Base-by-base conservation (phyloP, 2,888 invertebrate species). In the Leptinotarsa tumamoca region DNA sequence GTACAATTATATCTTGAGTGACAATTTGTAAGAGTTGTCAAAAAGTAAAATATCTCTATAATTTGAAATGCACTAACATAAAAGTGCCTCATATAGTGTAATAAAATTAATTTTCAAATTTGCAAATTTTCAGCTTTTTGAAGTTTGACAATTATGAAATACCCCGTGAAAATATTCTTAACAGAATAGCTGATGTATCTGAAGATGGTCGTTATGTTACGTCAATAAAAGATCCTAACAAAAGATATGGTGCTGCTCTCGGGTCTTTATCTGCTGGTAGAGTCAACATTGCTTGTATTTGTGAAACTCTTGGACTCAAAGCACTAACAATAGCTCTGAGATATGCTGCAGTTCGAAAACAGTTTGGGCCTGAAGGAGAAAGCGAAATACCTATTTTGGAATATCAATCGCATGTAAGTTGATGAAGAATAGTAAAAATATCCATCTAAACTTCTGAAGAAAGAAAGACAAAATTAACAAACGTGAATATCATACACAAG, bases 341-440 rank as follows among this genome's bases (percentile, higher is more conserved):
- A 21, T 98, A 98, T 88, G 95, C 96, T 0, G 96, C 94, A 0
- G 94, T 94, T 0, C 90, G 98, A 78, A 92, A 91, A 82, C 98
- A 98, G 90, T 98, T 98, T 87, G 97, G 96, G 0, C 94, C 95
- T 0, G 91, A 92, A 4, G 90, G 91, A 15, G 86, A 89, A 10
- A 91, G 92, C 72, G 98, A 98, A 87, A 91, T 93, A 78, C 94
- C 98, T 0, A 94, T 98, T 1, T 88, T 98, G 81, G 97, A 98
- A 86, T 98, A 98, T 87, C 98, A 97, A 87, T 92, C 95, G 58
- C 96, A 96, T 89, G 94, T 94, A 87, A 88, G 88, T 83, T 54
- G n/a, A 50, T 68, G 0, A 52, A 15, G 0, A 21, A 21, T 21
- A 10, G 43, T 43, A 43, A 43, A 43, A 43, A 43, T 43, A 18